Evolutionary conservation across 2,113 vertebrate genomes (phyloP).

Genomic region (Bubo bubo): DNA sequence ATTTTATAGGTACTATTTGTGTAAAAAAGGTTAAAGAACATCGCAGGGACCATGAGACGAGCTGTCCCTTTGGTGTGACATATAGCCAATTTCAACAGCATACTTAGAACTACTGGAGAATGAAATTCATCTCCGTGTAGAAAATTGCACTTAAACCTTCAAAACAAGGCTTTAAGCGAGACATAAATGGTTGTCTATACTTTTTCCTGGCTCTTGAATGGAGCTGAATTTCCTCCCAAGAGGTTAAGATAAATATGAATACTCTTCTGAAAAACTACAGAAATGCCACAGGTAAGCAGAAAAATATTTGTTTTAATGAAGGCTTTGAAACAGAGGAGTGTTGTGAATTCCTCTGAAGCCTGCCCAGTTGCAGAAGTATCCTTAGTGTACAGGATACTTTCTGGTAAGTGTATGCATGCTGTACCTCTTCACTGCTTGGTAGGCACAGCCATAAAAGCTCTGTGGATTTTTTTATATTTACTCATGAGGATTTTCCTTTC

Average conservation of each 20-base stretch:
- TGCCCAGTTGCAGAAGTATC: neutral
- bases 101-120: conserved; percentile 22
- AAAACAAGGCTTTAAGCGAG: conserved; percentile 38
- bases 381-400: neutral
- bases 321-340: neutral
- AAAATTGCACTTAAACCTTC: conserved; percentile 44
- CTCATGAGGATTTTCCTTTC: neutral
- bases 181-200: neutral
- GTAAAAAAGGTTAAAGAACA: neutral
- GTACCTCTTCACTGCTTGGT: neutral
- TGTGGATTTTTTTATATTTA: neutral
- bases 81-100: conserved; percentile 11
- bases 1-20: neutral
- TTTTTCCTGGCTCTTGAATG: neutral
- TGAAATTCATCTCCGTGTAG: neutral
- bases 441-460: neutral
- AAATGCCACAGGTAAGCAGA: neutral
- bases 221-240: neutral
- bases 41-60: neutral
- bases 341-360: neutral
- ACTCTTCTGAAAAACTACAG: neutral
- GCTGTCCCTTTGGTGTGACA: conserved; percentile 20
- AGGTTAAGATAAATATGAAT: neutral
- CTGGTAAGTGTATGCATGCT: neutral
- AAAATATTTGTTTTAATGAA: neutral